Conservation (phyloP, 2,888 invertebrate species). For the Trypoxylon attenuatum region DNA sequence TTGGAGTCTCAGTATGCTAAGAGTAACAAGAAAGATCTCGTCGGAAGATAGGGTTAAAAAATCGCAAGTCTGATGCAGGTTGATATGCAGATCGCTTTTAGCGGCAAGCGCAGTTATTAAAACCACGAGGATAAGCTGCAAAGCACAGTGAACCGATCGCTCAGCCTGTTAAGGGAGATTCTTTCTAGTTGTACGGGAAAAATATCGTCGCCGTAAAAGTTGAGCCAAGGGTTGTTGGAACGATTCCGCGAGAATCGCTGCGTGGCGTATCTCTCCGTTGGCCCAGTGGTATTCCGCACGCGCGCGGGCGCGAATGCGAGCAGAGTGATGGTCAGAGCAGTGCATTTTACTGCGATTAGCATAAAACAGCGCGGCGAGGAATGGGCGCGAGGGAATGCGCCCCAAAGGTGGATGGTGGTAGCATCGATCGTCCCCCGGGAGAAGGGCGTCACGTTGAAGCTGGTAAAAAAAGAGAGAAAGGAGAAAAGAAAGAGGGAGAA, state of each 20-base stretch:
- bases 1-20: no score
- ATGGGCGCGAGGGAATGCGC: constrained; percentile 17
- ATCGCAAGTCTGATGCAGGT: no score
- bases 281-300: neutral
- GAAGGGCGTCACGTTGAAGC: neutral
- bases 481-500: neutral
- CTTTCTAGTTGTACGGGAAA: neutral
- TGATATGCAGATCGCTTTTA: no score
- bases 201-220: neutral
- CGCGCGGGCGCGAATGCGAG: neutral
- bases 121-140: no score
- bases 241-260: neutral
- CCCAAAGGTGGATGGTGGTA: constrained; percentile 47
- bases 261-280: neutral
- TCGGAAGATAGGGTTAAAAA: no score
- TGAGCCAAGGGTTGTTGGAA: neutral
- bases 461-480: neutral
- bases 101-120: no score
- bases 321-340: constrained; percentile 2
- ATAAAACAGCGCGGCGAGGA: constrained; percentile 8
- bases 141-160: no score
- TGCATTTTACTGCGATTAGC: constrained; percentile 20
- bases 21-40: no score
- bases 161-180: no score
- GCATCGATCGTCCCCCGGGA: constrained; percentile 1